Percentiles rank a stretch among this genome's conserved stretches.
Conservation (phyloP, 2,888 invertebrate genomes). For the Caenorhabditis drosophilae region DNA sequence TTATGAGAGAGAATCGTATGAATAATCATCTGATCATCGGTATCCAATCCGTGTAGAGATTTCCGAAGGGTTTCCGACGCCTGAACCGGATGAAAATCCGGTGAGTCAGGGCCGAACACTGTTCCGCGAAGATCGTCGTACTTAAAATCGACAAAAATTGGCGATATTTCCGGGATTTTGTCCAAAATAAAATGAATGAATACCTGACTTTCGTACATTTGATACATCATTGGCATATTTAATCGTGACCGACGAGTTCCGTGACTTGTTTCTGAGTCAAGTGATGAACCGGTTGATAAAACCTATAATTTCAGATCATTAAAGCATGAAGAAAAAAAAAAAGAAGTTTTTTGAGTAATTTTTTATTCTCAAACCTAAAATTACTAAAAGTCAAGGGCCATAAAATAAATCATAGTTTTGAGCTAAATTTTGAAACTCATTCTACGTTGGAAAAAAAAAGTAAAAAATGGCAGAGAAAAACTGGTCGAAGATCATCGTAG, state of each 20-base stretch:
- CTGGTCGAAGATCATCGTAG: too few species aligned
- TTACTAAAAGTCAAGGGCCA: too few species aligned
- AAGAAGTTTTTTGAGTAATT: neutral
- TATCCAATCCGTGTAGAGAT: constrained; percentile 63
- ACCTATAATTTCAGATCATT: too few species aligned
- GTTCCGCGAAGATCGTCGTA: constrained; percentile 66
- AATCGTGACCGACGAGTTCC: constrained; percentile 33
- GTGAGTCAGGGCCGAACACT: constrained; percentile 61
- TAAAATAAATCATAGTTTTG: too few species aligned
- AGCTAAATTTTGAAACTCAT: too few species aligned
- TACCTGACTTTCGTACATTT: constrained; percentile 66
- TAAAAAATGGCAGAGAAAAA: too few species aligned
- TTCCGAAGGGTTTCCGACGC: constrained; percentile 59
- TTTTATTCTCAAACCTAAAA: too few species aligned
- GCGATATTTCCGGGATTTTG: too few species aligned
- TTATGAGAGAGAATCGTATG: constrained; percentile 60
- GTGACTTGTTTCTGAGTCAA: constrained; percentile 48
- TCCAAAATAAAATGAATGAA: neutral
- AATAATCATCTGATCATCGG: constrained; percentile 64
- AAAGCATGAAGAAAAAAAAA: too few species aligned
- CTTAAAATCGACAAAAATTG: constrained; percentile 28
- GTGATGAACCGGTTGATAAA: constrained; percentile 42
- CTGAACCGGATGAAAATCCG: constrained; percentile 65
- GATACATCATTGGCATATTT: constrained; percentile 63
- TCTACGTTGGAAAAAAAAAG: too few species aligned